Evolutionary conservation across 2,888 invertebrate genomes (phyloP).

Genomic region (Parelbella ahira): DNA sequence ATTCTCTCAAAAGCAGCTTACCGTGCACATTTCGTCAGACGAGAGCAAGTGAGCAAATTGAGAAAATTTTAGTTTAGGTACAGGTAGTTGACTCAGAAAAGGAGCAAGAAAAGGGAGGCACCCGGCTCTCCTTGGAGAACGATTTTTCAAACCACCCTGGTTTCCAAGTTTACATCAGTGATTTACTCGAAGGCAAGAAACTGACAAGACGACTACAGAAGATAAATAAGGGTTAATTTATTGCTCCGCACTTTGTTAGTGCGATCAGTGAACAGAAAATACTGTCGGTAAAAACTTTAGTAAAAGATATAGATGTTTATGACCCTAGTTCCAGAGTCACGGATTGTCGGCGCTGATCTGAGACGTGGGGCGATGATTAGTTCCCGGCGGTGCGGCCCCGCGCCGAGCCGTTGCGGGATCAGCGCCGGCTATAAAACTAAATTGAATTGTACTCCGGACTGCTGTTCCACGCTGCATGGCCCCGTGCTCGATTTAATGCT

Average conservation of each 20-base stretch:
- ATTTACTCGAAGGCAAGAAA: slow-evolving; percentile 42
- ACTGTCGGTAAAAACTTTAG: too few relatives aligned
- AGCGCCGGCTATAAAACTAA: slow-evolving; percentile 71
- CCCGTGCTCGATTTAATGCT: slow-evolving; percentile 29
- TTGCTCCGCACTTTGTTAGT: too few relatives aligned
- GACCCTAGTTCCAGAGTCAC: too few relatives aligned
- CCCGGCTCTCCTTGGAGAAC: slow-evolving; percentile 55
- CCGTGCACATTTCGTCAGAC: slow-evolving; percentile 27
- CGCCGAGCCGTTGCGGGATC: slow-evolving; percentile 64
- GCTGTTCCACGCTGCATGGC: slow-evolving; percentile 52
- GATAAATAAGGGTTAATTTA: slow-evolving; percentile 17
- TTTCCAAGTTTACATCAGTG: slow-evolving; percentile 58
- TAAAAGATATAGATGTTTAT: too few relatives aligned
- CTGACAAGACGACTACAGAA: slow-evolving; percentile 19
- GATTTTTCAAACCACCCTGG: slow-evolving; percentile 66
- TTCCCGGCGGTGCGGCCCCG: slow-evolving; percentile 41
- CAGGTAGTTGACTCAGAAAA: slow-evolving; percentile 43
- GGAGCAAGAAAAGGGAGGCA: slow-evolving; percentile 49
- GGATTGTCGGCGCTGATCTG: too few relatives aligned
- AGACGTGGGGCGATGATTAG: slow-evolving; percentile 65
- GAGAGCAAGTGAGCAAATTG: slow-evolving; percentile 53
- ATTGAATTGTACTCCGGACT: slow-evolving; percentile 73
- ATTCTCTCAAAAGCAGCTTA: slow-evolving; percentile 15
- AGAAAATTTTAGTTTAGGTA: slow-evolving; percentile 54
- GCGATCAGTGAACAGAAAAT: too few relatives aligned